Evolutionary conservation across 2,888 invertebrate genomes (phyloP).

Genomic region (Trissonchulus latispiculum): DNA sequence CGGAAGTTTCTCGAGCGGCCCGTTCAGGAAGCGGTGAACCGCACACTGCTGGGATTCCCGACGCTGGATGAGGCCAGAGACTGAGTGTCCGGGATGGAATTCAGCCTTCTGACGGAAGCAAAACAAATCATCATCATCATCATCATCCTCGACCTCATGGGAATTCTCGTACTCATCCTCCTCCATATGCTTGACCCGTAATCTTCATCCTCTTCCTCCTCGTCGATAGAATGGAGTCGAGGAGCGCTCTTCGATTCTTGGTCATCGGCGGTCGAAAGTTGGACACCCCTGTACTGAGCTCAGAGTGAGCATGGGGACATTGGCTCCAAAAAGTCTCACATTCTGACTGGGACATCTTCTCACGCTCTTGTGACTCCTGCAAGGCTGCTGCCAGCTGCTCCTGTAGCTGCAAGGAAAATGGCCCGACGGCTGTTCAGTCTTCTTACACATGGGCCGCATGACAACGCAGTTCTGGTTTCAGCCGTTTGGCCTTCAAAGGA

Average conservation of each 20-base stretch:
- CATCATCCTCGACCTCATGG: background rate
- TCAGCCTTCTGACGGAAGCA: background rate
- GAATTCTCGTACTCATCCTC: background rate
- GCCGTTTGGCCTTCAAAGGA: slow-evolving; percentile 78
- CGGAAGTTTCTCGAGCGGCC: background rate
- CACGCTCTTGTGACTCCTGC: slow-evolving; percentile 85
- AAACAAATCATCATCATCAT: background rate
- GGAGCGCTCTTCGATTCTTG: slow-evolving; percentile 92
- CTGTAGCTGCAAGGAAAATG: slow-evolving; percentile 55
- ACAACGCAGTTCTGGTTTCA: slow-evolving; percentile 84
- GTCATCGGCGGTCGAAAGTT: slow-evolving; percentile 82
- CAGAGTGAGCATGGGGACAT: slow-evolving; percentile 60
- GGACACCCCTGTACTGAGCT: slow-evolving; percentile 70
- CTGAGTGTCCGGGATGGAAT: too few relatives aligned
- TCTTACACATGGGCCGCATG: slow-evolving; percentile 92
- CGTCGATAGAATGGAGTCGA: slow-evolving; percentile 84
- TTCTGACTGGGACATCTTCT: slow-evolving; percentile 89
- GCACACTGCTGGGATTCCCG: background rate
- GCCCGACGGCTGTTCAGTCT: slow-evolving; percentile 63
- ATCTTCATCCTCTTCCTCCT: slow-evolving; percentile 59
- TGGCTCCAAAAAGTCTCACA: slow-evolving; percentile 77
- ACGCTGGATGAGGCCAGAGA: background rate
- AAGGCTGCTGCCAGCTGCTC: slow-evolving; percentile 60
- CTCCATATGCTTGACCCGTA: slow-evolving; percentile 56
- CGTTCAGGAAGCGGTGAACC: background rate